phyloP scores from a whole-genome alignment of 2,113 vertebrate genomes.

The Corythornis vintsioides region DNA sequence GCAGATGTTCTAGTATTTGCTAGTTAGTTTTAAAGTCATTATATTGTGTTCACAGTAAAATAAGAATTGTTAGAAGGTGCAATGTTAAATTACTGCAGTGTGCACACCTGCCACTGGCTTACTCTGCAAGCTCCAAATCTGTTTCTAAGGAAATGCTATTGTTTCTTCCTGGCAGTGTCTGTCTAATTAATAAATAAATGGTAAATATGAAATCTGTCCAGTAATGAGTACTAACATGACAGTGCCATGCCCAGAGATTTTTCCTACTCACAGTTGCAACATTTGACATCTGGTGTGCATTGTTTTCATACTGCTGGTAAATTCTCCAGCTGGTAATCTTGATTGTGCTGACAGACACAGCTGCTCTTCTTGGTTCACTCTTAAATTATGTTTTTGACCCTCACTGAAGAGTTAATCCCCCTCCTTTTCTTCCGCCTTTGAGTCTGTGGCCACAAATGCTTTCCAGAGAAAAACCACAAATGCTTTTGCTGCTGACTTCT shows the following conservation, averaged over 20 bases:
- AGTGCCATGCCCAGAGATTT: constrained; percentile 37
- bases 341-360: constrained; percentile 74
- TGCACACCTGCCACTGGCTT: neutral
- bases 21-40: neutral
- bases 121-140: neutral
- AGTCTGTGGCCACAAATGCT: constrained; percentile 72
- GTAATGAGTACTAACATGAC: constrained; percentile 22
- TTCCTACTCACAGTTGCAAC: constrained; percentile 51
- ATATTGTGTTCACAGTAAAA: neutral
- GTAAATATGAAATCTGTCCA: constrained; percentile 33
- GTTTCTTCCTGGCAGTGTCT: constrained; percentile 26
- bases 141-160: neutral
- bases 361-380: constrained; percentile 75
- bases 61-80: neutral
- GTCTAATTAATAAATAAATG: constrained; percentile 37
- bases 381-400: constrained; percentile 80
- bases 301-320: constrained; percentile 78
- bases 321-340: constrained; percentile 74
- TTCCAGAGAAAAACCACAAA: constrained; percentile 72
- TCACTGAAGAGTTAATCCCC: constrained; percentile 75
- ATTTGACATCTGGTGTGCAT: constrained; percentile 75
- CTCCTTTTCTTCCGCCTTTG: constrained; percentile 72
- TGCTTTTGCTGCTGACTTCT: constrained; percentile 66
- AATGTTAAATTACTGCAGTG: neutral
- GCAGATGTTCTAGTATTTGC: neutral